Evolutionary conservation across 2,888 invertebrate species (phyloP).

Genomic region (Idaea aversata): DNA sequence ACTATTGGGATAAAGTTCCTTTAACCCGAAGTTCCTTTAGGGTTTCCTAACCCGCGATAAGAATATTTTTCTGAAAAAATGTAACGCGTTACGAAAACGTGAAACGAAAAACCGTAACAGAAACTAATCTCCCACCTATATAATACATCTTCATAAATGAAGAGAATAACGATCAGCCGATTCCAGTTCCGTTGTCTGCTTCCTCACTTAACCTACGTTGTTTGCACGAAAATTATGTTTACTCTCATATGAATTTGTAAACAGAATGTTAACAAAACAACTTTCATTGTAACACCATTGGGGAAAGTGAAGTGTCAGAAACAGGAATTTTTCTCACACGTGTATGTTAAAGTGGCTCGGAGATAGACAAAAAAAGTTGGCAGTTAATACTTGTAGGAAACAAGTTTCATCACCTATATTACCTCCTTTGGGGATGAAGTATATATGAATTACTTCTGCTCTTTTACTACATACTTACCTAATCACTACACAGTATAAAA

Average conservation of each 20-base stretch:
- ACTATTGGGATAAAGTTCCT: too few relatives aligned
- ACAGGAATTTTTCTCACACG: constrained; percentile 25
- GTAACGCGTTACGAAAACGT: too few relatives aligned
- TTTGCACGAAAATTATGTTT: constrained; percentile 3
- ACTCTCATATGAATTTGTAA: constrained; percentile 21
- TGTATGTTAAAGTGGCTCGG: constrained; percentile 6
- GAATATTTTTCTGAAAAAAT: too few relatives aligned
- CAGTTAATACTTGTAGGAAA: not conserved
- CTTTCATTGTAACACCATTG: constrained; percentile 20
- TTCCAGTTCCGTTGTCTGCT: not conserved
- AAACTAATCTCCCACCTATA: too few relatives aligned
- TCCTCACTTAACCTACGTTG: not conserved
- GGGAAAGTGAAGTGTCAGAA: constrained; percentile 26
- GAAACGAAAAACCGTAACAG: too few relatives aligned
- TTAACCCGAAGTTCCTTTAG: too few relatives aligned
- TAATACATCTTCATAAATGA: too few relatives aligned
- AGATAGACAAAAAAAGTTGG: not conserved
- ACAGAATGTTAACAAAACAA: constrained; percentile 26
- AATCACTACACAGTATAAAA: too few relatives aligned
- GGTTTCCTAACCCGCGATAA: too few relatives aligned
- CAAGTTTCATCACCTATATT: not conserved
- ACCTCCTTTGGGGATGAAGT: constrained; percentile 12
- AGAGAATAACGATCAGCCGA: not conserved
- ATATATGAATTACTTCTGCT: constrained; percentile 4
- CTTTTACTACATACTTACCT: not conserved